Conservation (phyloP, 2,888 invertebrate genomes). For the Lomographa bimaculata region DNA sequence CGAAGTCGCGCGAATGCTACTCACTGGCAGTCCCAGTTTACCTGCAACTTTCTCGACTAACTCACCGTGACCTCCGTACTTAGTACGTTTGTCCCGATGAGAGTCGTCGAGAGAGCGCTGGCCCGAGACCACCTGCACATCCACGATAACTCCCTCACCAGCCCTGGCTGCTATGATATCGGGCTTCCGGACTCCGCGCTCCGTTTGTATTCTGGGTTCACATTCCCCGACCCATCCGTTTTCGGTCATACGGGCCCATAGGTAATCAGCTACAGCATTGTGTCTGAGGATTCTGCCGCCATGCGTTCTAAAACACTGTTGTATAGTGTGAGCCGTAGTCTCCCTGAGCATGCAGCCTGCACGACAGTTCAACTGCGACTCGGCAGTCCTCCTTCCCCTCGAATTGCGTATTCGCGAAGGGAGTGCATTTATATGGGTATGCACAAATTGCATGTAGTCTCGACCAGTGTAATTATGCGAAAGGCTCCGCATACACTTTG, state of each 20-base stretch:
- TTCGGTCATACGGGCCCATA: no score
- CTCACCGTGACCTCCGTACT: conserved; percentile 35
- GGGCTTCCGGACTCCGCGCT: conserved; percentile 49
- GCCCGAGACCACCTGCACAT: conserved; percentile 49
- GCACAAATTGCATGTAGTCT: conserved; percentile 24
- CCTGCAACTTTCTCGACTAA: conserved; percentile 31
- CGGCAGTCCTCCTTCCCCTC: conserved; percentile 15
- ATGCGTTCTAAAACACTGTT: conserved; percentile 37
- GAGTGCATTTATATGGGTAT: conserved; percentile 19
- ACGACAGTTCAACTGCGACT: conserved; percentile 38
- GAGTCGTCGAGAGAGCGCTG: conserved; percentile 32
- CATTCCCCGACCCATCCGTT: no score
- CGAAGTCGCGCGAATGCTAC: conserved; percentile 23
- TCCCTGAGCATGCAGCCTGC: conserved; percentile 41
- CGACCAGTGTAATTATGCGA: conserved; percentile 7
- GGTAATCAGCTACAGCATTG: no score
- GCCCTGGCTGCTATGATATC: conserved; percentile 41
- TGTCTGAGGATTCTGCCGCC: no score
- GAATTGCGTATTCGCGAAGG: conserved; percentile 19
- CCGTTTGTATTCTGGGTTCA: conserved; percentile 13
- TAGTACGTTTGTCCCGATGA: conserved; percentile 35
- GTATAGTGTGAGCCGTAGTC: conserved; percentile 39
- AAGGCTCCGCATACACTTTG: conserved; percentile 7
- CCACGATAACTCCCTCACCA: conserved; percentile 39
- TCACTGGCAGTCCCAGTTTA: conserved; percentile 29